Base-by-base conservation (phyloP, 2,888 invertebrate genomes). In the Lepetodrilus schrolli region DNA sequence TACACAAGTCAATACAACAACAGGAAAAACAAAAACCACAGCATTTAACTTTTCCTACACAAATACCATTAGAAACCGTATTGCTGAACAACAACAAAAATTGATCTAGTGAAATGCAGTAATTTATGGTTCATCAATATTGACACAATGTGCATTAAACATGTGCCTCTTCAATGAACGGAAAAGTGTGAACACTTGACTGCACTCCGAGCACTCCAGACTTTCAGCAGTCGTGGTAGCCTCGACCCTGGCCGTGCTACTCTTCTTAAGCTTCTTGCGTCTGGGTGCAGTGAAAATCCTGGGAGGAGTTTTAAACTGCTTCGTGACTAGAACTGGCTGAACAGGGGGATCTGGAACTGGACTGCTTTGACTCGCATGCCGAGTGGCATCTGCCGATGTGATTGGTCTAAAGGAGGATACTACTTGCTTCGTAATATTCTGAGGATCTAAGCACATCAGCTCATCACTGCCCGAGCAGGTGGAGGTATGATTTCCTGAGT, bases 401-500 rank as follows among this genome's bases (percentile, higher is more conserved):
- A 17, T 43, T 43, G 13, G 43, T 13, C 23, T 26, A 17, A 58
- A 58, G 5, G 58, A 58, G 17, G 58, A 58, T 34, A 58, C 58
- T n/a, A 58, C 58, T 30, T 58, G 58, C 17, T 58, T 58, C n/a
- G 58, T 58, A 7, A 58, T 17, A 58, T 30, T 58, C 34, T 30
- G 30, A 0, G 58, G 58, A 26, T 58, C 58, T n/a, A 58, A 34
- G 10, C 58, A 58, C 34, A 26, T 17, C 2, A 58, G 58, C 17
- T 58, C 58, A 58, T 58, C 58, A 21, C 17, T 48, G 48, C n/a
- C n/a, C n/a, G n/a, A n/a, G n/a, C n/a, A n/a, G n/a, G n/a, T n/a
- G n/a, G n/a, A n/a, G n/a, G n/a, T n/a, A n/a, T n/a, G n/a, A n/a
- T n/a, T n/a, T n/a, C n/a, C n/a, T n/a, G n/a, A n/a, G n/a, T n/a